Conservation (phyloP, 1,140 invertebrate genomes). For the Anastatus disparis region DNA sequence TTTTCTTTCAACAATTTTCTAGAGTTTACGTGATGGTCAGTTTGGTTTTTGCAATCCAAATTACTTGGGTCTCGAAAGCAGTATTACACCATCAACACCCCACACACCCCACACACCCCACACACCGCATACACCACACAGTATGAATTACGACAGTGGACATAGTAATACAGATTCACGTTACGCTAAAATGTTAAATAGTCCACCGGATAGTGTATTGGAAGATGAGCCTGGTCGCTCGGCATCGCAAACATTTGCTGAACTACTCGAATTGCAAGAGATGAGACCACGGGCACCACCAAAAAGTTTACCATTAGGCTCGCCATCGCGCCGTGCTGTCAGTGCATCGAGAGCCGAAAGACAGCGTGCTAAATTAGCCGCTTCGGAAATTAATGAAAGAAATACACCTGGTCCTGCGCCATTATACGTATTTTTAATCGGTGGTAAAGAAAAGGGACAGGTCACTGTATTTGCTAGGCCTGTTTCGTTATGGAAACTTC, state of each 20-base stretch:
- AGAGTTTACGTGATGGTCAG: conserved; percentile 60
- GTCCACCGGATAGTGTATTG: conserved; percentile 67
- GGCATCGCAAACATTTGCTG: conserved; percentile 63
- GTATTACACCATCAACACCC: background rate
- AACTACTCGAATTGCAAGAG: conserved; percentile 62
- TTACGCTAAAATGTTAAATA: conserved; percentile 67
- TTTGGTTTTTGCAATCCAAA: conserved; percentile 81
- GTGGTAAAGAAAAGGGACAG: conserved; percentile 75
- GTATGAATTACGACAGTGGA: conserved; percentile 25
- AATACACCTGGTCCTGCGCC: conserved; percentile 65
- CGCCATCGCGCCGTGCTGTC: conserved; percentile 62
- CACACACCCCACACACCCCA: background rate
- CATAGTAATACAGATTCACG: conserved; percentile 44
- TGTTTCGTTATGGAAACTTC: conserved; percentile 75
- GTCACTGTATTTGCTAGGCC: conserved; percentile 76
- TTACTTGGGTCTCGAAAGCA: conserved; percentile 73
- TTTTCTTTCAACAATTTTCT: too few species aligned
- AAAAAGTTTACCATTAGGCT: conserved; percentile 60
- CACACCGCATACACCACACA: background rate
- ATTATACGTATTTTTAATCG: conserved; percentile 73
- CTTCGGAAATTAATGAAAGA: conserved; percentile 52
- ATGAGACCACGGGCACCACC: conserved; percentile 61
- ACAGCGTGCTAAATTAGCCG: conserved; percentile 61
- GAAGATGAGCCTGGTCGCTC: conserved; percentile 66
- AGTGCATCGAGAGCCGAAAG: conserved; percentile 65